Conservation (phyloP, 2,888 invertebrate species). For the Dendrolimus pini region DNA sequence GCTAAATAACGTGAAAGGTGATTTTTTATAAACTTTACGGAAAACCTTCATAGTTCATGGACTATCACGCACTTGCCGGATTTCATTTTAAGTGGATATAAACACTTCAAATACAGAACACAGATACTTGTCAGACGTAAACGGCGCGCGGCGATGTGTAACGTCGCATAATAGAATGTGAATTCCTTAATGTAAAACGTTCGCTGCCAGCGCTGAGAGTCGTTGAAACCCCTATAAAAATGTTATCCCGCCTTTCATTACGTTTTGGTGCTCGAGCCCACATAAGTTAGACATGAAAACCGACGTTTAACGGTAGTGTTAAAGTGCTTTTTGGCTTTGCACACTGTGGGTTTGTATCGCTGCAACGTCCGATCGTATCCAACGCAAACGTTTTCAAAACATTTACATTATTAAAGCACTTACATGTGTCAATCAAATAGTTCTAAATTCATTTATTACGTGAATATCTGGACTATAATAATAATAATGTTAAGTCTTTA, state of each 20-base stretch:
- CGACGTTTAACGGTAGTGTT: conserved; percentile 21
- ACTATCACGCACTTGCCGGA: no score
- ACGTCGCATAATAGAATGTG: conserved; percentile 63
- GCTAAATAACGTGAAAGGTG: no score
- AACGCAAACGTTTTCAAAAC: conserved; percentile 37
- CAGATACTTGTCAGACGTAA: conserved; percentile 56
- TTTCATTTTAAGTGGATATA: no score
- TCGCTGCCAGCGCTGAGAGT: conserved; percentile 52
- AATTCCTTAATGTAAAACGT: conserved; percentile 71
- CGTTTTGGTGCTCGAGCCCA: conserved; percentile 48
- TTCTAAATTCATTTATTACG: background rate
- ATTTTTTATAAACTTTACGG: no score
- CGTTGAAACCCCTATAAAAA: conserved; percentile 73
- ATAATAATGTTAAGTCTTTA: no score
- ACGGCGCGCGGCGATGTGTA: conserved; percentile 54
- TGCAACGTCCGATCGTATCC: conserved; percentile 49
- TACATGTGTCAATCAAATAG: background rate
- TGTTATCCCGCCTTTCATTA: conserved; percentile 71
- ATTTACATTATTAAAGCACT: conserved; percentile 12
- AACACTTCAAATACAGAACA: conserved; percentile 15
- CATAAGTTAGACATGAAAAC: conserved; percentile 20
- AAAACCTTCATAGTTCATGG: no score
- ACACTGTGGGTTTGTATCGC: conserved; percentile 36
- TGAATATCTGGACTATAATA: no score
- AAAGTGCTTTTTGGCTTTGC: conserved; percentile 22